Evolutionary conservation across 2,888 invertebrate species (phyloP).

Genomic region (Holacanthella duospinosa): DNA sequence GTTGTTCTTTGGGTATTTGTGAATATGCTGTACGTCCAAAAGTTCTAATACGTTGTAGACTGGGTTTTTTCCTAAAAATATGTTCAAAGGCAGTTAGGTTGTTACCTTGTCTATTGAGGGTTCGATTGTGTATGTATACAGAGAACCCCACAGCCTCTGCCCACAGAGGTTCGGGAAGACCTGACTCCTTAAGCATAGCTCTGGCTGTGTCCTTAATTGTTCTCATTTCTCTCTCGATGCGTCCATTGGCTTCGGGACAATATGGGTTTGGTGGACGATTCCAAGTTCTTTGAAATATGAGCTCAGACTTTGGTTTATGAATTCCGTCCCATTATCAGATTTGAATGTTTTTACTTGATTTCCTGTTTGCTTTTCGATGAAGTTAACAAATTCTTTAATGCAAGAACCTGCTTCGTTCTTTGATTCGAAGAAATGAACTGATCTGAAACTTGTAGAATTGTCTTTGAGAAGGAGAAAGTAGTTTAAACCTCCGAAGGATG

Average conservation of each 20-base stretch:
- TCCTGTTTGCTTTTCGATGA: not conserved
- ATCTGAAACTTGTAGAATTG: not conserved
- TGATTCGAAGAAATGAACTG: not conserved
- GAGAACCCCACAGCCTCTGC: no score
- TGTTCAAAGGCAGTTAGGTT: no score
- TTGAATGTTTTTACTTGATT: not conserved
- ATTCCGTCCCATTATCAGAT: not conserved
- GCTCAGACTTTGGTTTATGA: not conserved
- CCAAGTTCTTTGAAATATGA: not conserved
- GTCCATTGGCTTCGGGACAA: not conserved
- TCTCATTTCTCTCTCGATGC: conserved; percentile 6
- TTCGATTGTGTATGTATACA: no score
- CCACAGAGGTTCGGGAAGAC: no score
- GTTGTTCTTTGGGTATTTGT: no score
- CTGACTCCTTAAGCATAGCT: no score
- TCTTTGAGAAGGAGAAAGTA: not conserved
- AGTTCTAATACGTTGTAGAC: no score
- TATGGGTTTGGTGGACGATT: not conserved
- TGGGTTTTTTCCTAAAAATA: no score
- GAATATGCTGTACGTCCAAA: no score
- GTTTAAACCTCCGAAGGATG: not conserved
- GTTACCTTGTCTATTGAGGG: no score
- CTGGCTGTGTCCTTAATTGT: no score
- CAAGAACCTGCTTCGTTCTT: not conserved
- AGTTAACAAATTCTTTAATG: not conserved